Evolutionary conservation across 2,797 vertebrate species (phyloP).

Genomic region (Capromys pilorides): DNA sequence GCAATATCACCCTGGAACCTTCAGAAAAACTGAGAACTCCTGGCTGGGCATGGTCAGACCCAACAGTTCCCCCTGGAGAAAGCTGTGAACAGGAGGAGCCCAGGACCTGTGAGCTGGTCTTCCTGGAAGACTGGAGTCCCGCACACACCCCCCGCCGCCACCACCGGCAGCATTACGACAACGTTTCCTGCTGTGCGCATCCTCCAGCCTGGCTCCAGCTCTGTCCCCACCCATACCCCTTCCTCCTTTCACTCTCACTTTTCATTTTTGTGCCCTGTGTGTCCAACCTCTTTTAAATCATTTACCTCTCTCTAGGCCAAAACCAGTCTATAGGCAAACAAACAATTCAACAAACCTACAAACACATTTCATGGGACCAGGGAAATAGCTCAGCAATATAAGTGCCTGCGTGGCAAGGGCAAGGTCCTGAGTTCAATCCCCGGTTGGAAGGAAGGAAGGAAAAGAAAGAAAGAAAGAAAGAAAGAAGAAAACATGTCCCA

Average conservation of each 20-base stretch:
- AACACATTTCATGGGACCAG: too few species aligned
- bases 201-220: neutral
- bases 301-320: neutral
- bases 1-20: neutral
- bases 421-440: too few species aligned
- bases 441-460: too few species aligned
- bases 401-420: too few species aligned
- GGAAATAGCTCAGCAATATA: too few species aligned
- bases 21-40: neutral
- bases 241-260: constrained; percentile 47
- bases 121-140: neutral
- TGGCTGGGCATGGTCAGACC: neutral
- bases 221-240: constrained; percentile 9
- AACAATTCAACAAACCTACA: neutral
- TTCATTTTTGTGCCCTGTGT: neutral
- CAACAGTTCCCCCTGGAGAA: neutral
- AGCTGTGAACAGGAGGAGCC: neutral
- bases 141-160: too few species aligned
- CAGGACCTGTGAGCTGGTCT: neutral
- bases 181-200: constrained; percentile 2
- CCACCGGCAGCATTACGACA: neutral
- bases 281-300: neutral
- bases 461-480: too few species aligned
- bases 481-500: too few species aligned
- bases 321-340: neutral